Evolutionary conservation across 2,888 invertebrate genomes (phyloP), one percentile per base, ranked within the genome.

Genomic region (Nebria brevicollis): DNA sequence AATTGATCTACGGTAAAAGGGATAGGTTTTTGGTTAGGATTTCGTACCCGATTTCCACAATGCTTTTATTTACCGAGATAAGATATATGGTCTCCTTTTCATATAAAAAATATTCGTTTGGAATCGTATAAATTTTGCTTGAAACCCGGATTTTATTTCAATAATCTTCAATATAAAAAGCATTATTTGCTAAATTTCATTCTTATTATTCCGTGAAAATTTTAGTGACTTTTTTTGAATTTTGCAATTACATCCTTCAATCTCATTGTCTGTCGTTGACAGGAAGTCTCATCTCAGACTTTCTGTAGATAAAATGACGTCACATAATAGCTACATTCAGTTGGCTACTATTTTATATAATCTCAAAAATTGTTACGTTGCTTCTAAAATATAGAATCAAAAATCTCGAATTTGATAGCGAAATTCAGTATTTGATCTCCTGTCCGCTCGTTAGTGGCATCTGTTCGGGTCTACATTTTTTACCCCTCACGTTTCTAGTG

Each of bases 391-490:
- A 20, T 20, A 20, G 1, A 20, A 20, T 20, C 0, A 20, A 20
- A 75, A 64, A 75, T 75, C 54, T 20, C 11, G 26, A 75, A 75
- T 64, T 75, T 26, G 26, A 7, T 25, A 42, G 75, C 15, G 15
- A 64, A 43, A 75, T 75, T 65, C 13, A 15, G 15, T 25, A 41
- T 77, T 77, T 70, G 77, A 75, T 8, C 54, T 54, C 75, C 77
- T 66, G 68, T 43, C 68, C 64, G 77, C 77, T 77, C 77, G 77
- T 77, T 77, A 70, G 43, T 68, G 10, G 68, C 77, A 77, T 77
- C 77, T 66, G 77, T 68, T 77, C 41, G 70, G 70, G 70, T 25
- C 70, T 54, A 26, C 2, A 5, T 20, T 20, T 70, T 5, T 25
- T 26, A 13, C 70, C 26, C 15, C 11, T 2, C 26, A 7, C 25